Conservation (phyloP, 2,113 vertebrate genomes). For the Ptyas mucosa region DNA sequence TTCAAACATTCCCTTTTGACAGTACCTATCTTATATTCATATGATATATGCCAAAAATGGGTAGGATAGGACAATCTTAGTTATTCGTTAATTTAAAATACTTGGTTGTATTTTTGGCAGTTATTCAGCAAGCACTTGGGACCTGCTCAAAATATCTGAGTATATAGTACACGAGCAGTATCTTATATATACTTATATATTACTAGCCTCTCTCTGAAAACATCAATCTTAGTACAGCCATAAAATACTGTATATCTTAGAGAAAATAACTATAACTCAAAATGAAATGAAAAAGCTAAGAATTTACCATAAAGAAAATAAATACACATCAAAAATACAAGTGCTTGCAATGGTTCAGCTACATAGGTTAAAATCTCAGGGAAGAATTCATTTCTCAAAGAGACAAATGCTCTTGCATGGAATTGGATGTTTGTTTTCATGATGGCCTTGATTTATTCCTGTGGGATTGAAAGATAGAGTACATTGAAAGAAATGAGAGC, state of each 20-base stretch:
- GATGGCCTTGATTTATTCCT: constrained; percentile 27
- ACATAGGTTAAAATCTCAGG: not conserved
- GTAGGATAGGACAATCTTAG: not conserved
- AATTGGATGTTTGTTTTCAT: not conserved
- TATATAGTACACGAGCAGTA: not conserved
- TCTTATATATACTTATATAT: not conserved
- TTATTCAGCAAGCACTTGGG: not conserved
- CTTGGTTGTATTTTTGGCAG: not conserved
- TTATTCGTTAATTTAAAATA: not conserved
- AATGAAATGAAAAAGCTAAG: constrained; percentile 18
- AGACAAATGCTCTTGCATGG: constrained; percentile 20
- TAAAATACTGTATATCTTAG: constrained; percentile 25
- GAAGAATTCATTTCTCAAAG: constrained; percentile 14
- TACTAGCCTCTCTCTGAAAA: not conserved
- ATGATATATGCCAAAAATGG: not conserved
- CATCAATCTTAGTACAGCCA: not conserved
- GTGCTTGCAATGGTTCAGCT: constrained; percentile 5
- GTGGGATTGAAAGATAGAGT: not conserved
- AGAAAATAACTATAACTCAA: constrained; percentile 8
- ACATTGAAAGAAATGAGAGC: constrained; percentile 7
- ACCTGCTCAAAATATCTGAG: not conserved
- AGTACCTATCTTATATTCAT: not conserved
- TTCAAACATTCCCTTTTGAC: not conserved
- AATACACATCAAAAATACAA: constrained; percentile 27
- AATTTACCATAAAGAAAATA: constrained; percentile 22